phyloP scores from a whole-genome alignment of 2,888 invertebrate genomes.

The Mamestra brassicae region DNA sequence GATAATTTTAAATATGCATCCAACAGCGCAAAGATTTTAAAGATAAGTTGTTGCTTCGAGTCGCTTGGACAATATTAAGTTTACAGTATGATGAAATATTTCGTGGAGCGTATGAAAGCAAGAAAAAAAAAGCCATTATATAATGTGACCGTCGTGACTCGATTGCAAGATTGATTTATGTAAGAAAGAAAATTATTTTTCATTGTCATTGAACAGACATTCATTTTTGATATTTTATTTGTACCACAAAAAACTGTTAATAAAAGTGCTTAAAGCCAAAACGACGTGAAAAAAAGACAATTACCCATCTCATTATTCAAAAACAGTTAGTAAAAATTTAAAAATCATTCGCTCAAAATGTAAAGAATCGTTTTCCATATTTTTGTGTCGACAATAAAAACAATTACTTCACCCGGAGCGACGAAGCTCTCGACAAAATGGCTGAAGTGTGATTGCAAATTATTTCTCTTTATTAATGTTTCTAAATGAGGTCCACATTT shows the following conservation, averaged over 20 bases:
- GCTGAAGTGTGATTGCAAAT: constrained; percentile 56
- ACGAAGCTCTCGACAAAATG: constrained; percentile 47
- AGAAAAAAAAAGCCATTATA: not conserved
- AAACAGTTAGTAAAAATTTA: not conserved
- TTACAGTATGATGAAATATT: not conserved
- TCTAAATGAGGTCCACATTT: constrained; percentile 31
- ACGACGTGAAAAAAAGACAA: too few species aligned
- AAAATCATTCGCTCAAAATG: constrained; percentile 21
- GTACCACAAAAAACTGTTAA: too few species aligned
- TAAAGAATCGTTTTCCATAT: constrained; percentile 28
- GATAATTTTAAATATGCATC: constrained; percentile 5
- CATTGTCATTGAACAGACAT: too few species aligned
- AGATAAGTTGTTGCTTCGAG: not conserved
- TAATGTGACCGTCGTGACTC: too few species aligned
- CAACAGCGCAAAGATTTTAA: not conserved
- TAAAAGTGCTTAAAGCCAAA: too few species aligned
- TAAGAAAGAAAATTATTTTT: too few species aligned
- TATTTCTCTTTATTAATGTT: constrained; percentile 50
- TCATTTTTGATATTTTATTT: too few species aligned
- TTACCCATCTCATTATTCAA: not conserved
- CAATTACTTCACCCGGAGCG: constrained; percentile 43
- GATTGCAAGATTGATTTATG: too few species aligned
- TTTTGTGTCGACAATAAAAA: constrained; percentile 26
- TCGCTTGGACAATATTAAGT: constrained; percentile 10
- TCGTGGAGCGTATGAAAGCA: not conserved